These are phyloP conservation scores for Rousettus madagascariensis DNA, from an alignment of 2,797 vertebrate species.

Conservation along the genomic window DNA sequence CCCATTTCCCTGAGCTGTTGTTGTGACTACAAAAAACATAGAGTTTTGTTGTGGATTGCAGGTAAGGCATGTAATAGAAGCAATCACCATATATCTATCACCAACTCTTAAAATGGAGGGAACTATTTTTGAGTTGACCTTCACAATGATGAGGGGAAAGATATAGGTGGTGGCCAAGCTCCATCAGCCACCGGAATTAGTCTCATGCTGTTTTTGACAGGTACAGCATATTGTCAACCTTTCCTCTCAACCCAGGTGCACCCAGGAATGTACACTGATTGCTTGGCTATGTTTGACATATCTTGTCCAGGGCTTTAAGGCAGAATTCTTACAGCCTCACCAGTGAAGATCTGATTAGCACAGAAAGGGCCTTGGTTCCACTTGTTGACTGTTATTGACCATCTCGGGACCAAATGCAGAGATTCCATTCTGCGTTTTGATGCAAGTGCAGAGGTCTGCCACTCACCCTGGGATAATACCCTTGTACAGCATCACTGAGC, in stretches of 20 bases:
- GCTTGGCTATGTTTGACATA: background rate
- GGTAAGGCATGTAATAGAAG: background rate
- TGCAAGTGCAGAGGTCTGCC: background rate
- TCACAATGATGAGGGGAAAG: background rate
- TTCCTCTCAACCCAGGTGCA: background rate
- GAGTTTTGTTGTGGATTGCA: background rate
- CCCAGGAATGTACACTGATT: background rate
- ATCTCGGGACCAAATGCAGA: constrained; percentile 30
- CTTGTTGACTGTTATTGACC: background rate
- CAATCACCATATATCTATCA: background rate
- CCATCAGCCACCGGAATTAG: background rate
- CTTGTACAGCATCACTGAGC: constrained; percentile 43
- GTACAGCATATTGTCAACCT: background rate
- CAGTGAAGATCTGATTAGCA: background rate
- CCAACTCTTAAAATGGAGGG: background rate
- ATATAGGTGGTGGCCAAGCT: background rate
- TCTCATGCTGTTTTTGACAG: background rate
- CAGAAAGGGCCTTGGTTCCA: background rate
- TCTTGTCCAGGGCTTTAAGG: background rate
- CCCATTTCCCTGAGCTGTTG: background rate
- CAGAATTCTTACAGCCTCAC: background rate
- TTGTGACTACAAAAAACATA: background rate
- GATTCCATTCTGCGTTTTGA: background rate
- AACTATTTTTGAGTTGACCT: background rate
- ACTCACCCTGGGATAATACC: background rate